A percentile compares a stretch with the other conserved stretches of the same genome.
Evolutionary conservation across 2,888 invertebrate species (phyloP).

Genomic region (Linnaemya vulpina): DNA sequence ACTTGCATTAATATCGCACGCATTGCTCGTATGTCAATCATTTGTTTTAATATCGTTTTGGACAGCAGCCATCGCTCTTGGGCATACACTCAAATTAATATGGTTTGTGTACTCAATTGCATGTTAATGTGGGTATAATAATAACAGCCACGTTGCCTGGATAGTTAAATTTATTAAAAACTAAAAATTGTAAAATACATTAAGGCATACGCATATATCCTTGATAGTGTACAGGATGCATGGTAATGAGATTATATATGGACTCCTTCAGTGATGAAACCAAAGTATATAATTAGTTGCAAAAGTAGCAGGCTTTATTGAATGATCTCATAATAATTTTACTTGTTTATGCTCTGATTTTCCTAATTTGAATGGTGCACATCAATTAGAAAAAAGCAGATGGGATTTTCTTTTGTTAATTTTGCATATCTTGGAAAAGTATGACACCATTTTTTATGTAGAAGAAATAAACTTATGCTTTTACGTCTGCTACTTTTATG

Average conservation of each 20-base stretch:
- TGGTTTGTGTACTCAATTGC: not conserved
- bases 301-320: no score
- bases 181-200: constrained; percentile 11
- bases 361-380: no score
- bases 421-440: no score
- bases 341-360: no score
- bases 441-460: no score
- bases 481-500: no score
- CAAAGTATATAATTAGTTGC: not conserved
- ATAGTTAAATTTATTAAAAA: constrained; percentile 21
- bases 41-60: constrained; percentile 53
- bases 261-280: not conserved
- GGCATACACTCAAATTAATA: not conserved
- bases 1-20: constrained; percentile 51
- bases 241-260: not conserved
- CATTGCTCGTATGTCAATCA: constrained; percentile 41
- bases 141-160: constrained; percentile 21
- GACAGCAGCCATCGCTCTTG: constrained; percentile 34
- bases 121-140: not conserved
- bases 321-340: not conserved
- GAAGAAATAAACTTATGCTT: no score
- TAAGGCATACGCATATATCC: constrained; percentile 24
- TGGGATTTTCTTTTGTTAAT: no score
- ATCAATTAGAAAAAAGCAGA: no score
- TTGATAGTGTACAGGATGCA: constrained; percentile 20